Conservation (phyloP, 2,113 vertebrate genomes). For the Athene cunicularia region DNA sequence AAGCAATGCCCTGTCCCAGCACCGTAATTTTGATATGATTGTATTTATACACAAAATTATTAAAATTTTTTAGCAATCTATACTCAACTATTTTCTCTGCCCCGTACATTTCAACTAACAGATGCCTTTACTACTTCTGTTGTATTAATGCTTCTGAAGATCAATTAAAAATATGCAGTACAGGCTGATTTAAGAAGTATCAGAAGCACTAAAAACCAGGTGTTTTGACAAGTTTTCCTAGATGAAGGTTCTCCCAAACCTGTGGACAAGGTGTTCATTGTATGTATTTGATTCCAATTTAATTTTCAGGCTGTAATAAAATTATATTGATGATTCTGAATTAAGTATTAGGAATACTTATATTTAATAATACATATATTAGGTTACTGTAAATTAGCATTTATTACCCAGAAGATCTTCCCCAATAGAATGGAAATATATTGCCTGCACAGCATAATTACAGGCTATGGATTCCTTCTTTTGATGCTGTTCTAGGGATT, state of each 20-base stretch:
- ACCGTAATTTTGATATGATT: background rate
- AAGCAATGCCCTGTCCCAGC: background rate
- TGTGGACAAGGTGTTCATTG: background rate
- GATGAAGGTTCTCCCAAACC: background rate
- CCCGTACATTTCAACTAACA: background rate
- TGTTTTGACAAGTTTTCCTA: background rate
- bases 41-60: background rate
- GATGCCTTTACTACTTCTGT: background rate
- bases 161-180: background rate
- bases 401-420: background rate
- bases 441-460: background rate
- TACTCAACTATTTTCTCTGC: background rate
- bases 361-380: background rate
- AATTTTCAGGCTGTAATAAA: background rate
- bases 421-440: background rate
- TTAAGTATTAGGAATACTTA: background rate
- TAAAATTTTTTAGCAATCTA: background rate
- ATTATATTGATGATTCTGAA: background rate
- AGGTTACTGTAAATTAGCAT: background rate
- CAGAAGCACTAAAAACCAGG: background rate
- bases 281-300: background rate
- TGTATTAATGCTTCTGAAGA: background rate
- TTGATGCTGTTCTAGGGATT: background rate
- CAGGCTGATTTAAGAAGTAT: background rate
- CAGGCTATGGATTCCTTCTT: background rate